Evolutionary conservation across 2,888 invertebrate genomes (phyloP), one percentile per base, ranked within the genome.

Genomic region (Pachycephus smyrnensis): DNA sequence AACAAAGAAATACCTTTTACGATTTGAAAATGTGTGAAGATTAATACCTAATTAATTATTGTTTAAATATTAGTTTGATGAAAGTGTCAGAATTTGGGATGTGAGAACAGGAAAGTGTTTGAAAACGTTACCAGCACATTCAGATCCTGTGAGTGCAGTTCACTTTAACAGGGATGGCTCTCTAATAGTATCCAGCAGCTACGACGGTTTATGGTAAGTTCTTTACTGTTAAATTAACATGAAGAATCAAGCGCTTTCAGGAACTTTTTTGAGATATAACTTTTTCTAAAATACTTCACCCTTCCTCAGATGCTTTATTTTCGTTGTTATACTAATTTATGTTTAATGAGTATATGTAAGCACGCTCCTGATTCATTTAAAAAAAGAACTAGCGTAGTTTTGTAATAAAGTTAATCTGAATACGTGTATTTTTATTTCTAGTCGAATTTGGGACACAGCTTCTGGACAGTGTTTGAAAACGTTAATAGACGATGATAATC

Each of bases 391-490:
- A 30, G 11, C 15, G 6, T 69, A 69, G 12, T 69, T 30, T 31
- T 31, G 15, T 79, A 35, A 36, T 77, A 73, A 0, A 15, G 11
- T 32, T 68, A 33, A 12, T 40, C 1, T 40, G 6, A 40, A 40
- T 40, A 40, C 15, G 35, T n/a, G 12, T 73, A 68, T 68, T 77
- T n/a, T 77, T 68, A 78, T 78, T 23, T 94, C 79, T 91, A 97
- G 98, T 93, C 98, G 99, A 89, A 99, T 99, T 89, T 99, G 99
- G 99, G 99, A 99, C 92, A 99, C 99, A 78, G 98, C 98, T 15
- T 99, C 98, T 73, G 99, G 99, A 0, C 99, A 99, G 92, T 99
- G 99, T 92, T 93, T 99, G 87, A 99, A 99, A 93, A 99, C 99
- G 0, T 93, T 99, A 31, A 99, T 99, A 88, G 99, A 99, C 91